Conservation (phyloP, 2,888 invertebrate genomes). For the Orthosia gracilis region DNA sequence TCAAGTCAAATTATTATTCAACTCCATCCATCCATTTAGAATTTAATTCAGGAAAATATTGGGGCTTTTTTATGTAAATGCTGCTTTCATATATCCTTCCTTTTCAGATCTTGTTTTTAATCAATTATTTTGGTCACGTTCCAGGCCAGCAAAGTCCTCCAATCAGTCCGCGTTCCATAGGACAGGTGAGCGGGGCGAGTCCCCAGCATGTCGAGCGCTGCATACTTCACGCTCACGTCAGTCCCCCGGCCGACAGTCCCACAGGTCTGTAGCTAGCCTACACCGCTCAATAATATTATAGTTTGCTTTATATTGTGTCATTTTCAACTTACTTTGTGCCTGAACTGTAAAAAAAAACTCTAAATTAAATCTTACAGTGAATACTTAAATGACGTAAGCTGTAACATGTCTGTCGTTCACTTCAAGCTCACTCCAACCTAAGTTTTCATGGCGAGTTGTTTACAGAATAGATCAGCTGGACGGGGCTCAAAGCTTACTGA, state of each 20-base stretch:
- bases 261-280: conserved; percentile 25
- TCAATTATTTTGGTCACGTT: conserved; percentile 74
- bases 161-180: conserved; percentile 94
- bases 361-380: too few species aligned
- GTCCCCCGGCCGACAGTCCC: conserved; percentile 9
- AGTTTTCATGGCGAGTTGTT: too few species aligned
- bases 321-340: background rate
- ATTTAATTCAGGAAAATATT: too few species aligned
- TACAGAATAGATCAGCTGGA: too few species aligned
- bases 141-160: conserved; percentile 95
- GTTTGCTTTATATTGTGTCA: background rate
- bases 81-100: too few species aligned
- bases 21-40: too few species aligned
- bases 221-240: background rate
- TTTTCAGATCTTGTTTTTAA: background rate
- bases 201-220: conserved; percentile 38
- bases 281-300: conserved; percentile 12
- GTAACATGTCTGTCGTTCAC: too few species aligned
- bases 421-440: too few species aligned
- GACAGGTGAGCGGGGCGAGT: conserved; percentile 76
- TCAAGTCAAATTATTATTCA: too few species aligned
- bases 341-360: background rate
- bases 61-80: too few species aligned
- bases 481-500: too few species aligned
- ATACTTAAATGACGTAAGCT: too few species aligned